Conservation (phyloP, 2,888 invertebrate species). For the Byasa hedistus region DNA sequence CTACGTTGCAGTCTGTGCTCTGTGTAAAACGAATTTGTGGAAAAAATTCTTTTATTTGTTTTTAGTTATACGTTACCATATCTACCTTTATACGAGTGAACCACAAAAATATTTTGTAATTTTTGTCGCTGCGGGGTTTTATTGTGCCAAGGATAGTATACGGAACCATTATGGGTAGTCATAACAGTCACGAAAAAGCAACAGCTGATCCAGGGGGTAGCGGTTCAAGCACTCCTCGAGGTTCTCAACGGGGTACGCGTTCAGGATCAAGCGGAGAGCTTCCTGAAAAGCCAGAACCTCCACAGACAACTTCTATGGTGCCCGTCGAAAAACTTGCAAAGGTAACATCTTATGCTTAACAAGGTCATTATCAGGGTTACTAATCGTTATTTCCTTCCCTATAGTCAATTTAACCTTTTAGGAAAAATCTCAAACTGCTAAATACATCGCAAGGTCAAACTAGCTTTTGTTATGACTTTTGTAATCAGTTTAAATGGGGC, state of each 20-base stretch:
- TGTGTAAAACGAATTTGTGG: slow-evolving; percentile 1
- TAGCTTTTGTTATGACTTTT: not conserved
- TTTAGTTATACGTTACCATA: not conserved
- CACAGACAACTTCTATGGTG: slow-evolving; percentile 80
- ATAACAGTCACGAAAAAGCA: slow-evolving; percentile 63
- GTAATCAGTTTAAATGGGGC: not conserved
- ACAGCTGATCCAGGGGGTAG: slow-evolving; percentile 56
- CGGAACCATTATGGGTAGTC: slow-evolving; percentile 56
- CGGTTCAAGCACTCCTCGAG: slow-evolving; percentile 65
- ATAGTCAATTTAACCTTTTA: not conserved
- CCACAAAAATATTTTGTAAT: not conserved
- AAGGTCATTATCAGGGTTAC: slow-evolving; percentile 43
- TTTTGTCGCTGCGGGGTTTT: not conserved
- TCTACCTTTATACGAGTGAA: not conserved
- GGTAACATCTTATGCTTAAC: slow-evolving; percentile 59
- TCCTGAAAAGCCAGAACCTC: slow-evolving; percentile 74
- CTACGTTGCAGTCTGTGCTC: slow-evolving; percentile 10
- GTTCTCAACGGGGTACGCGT: slow-evolving; percentile 66
- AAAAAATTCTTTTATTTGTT: slow-evolving; percentile 10
- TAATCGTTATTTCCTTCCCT: slow-evolving; percentile 21
- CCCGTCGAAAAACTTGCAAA: slow-evolving; percentile 88
- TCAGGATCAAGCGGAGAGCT: slow-evolving; percentile 84
- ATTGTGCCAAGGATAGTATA: not conserved
- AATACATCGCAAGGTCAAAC: not conserved
- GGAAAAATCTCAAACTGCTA: not conserved